Evolutionary conservation across 1,140 invertebrate species (phyloP).

Genomic region (Aphidius gifuensis): DNA sequence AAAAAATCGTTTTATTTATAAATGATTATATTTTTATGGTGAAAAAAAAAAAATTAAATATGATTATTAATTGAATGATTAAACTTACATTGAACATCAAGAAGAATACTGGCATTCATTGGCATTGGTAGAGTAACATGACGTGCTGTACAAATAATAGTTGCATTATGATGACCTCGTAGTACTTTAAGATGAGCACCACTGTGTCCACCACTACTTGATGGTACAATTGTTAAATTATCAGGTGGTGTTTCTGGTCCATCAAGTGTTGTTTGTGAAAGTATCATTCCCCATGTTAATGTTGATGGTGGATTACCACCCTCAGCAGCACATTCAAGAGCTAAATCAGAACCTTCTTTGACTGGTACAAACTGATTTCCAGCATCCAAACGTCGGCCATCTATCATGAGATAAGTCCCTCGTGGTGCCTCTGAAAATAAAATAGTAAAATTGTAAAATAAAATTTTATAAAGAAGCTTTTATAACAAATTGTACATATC

Average conservation of each 20-base stretch:
- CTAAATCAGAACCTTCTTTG: constrained; percentile 74
- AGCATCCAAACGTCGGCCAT: constrained; percentile 74
- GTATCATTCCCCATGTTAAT: constrained; percentile 68
- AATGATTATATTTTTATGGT: neutral
- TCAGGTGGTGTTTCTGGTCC: constrained; percentile 56
- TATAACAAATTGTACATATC: too few species aligned
- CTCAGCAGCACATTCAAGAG: constrained; percentile 77
- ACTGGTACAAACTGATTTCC: constrained; percentile 81
- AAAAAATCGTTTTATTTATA: too few species aligned
- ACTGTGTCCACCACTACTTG: constrained; percentile 59
- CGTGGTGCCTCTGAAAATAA: constrained; percentile 68
- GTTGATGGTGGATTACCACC: constrained; percentile 76
- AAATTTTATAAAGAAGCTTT: too few species aligned
- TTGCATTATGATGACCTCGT: constrained; percentile 71
- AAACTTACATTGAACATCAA: constrained; percentile 76
- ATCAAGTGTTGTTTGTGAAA: constrained; percentile 57
- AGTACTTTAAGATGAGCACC: constrained; percentile 66
- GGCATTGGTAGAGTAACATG: constrained; percentile 66
- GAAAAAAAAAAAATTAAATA: constrained; percentile 6
- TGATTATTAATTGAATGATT: neutral
- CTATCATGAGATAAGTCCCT: constrained; percentile 75
- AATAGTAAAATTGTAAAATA: neutral
- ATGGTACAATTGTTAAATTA: constrained; percentile 49
- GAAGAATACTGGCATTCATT: constrained; percentile 68
- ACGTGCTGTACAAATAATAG: constrained; percentile 69